Evolutionary conservation across 2,888 invertebrate species (phyloP), one percentile per base, ranked within the genome.

Genomic region (Pheosia tremula): DNA sequence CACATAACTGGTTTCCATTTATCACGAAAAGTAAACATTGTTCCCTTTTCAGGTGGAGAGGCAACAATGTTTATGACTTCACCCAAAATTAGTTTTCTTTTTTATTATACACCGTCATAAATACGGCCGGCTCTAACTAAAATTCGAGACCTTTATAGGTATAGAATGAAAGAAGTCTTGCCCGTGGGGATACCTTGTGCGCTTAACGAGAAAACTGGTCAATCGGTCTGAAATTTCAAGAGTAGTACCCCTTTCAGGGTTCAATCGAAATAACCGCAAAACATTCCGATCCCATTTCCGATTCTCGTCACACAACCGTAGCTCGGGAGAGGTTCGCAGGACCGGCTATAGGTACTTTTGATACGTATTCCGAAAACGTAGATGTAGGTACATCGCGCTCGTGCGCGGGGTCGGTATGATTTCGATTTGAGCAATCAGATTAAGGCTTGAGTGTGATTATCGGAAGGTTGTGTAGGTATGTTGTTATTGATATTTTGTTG

Each of bases 261-360:
- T 85, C 88, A 87, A 90, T 88, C 87, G 89, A 83, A 87, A 86
- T 89, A 89, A 91, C 90, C 90, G 86, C 91, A 89, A 88, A 89
- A 90, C 89, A 89, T 88, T 89, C 84, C 81, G 80, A 83, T 82
- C 85, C 84, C 81, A 87, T 89, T 90, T 87, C 84, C 86, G 82
- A 91, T 92, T 91, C 91, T 78, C 84, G 87, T 90, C 91, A 90
- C 91, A 91, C 81, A 76, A 78, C 83, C 85, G 86, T 87, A 87
- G 85, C 85, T 82, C 79, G 81, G 24, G 82, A 81, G 80, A 81
- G 84, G 82, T 82, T 77, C 72, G 80, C 78, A 56, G 61, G 67
- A 66, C 63, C 43, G 59, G 84, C 85, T 80, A 79, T 70, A 78
- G 79, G 81, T 77, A 84, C 81, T 85, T 83, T 80, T 72, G 67